Conservation (phyloP, 2,113 vertebrate species). For the Engraulis encrasicolus region DNA sequence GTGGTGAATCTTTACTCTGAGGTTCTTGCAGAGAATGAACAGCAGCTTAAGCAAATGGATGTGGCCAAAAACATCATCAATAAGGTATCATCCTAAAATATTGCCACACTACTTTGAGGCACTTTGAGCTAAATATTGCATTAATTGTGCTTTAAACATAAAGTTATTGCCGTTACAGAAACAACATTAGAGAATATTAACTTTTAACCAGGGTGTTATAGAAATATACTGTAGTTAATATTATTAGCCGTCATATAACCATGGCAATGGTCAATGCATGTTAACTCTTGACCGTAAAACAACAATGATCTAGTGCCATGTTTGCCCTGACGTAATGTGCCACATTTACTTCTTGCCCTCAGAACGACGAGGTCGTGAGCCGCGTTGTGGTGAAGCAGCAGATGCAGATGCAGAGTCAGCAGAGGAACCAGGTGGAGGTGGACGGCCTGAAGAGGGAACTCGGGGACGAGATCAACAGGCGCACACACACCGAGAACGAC, state of each 20-base stretch:
- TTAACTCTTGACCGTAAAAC: neutral
- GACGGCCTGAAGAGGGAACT: constrained; percentile 79
- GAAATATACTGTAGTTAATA: too few species aligned
- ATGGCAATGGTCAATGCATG: neutral
- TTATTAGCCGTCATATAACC: too few species aligned
- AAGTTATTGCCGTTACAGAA: too few species aligned
- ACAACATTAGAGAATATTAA: too few species aligned
- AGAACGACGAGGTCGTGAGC: constrained; percentile 83
- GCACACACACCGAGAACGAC: constrained; percentile 76
- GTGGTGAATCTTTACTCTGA: constrained; percentile 80
- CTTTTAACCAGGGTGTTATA: too few species aligned
- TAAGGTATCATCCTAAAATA: too few species aligned
- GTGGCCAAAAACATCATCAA: constrained; percentile 80
- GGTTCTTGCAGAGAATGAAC: constrained; percentile 77
- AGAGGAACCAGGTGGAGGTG: constrained; percentile 58
- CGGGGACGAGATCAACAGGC: constrained; percentile 79
- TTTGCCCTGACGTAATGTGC: neutral
- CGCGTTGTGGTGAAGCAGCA: constrained; percentile 65
- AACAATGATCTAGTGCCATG: too few species aligned
- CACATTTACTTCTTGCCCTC: constrained; percentile 34
- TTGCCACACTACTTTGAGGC: too few species aligned
- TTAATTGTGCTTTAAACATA: too few species aligned
- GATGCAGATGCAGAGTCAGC: constrained; percentile 72
- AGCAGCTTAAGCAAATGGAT: constrained; percentile 81
- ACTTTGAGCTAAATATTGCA: too few species aligned